Evolutionary conservation across 2,888 invertebrate species (phyloP).

Genomic region (Eupeodes latifasciatus): DNA sequence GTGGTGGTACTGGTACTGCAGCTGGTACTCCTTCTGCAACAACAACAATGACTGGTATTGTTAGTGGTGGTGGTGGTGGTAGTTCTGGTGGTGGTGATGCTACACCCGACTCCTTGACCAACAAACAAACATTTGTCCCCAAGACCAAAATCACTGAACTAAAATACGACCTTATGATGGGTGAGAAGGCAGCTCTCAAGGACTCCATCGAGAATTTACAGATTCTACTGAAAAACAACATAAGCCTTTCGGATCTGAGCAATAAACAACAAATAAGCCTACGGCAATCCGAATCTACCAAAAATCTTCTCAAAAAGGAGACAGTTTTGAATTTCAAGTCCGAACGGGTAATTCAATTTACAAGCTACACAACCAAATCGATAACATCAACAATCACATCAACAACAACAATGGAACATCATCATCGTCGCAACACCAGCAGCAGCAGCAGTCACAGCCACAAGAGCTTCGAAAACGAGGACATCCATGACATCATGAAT

Average conservation of each 20-base stretch:
- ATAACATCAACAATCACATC: conserved; percentile 69
- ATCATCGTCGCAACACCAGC: not conserved
- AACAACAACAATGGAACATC: conserved; percentile 49
- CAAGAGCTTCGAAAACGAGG: conserved; percentile 56
- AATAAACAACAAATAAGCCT: conserved; percentile 83
- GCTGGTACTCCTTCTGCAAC: not conserved
- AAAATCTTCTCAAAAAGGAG: conserved; percentile 80
- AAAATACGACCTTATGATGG: conserved; percentile 80
- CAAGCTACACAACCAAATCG: conserved; percentile 70
- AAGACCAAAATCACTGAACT: conserved; percentile 81
- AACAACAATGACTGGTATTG: not conserved
- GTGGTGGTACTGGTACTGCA: conserved; percentile 63
- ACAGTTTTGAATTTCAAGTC: conserved; percentile 80
- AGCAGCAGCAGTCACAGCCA: conserved; percentile 22
- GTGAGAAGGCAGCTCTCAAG: conserved; percentile 81
- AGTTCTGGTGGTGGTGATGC: conserved; percentile 66
- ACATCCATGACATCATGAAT: conserved; percentile 25
- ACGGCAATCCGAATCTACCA: conserved; percentile 79
- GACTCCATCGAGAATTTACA: conserved; percentile 84
- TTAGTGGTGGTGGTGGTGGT: conserved; percentile 43
- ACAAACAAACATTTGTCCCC: conserved; percentile 75
- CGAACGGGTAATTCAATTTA: conserved; percentile 78
- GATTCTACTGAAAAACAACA: conserved; percentile 83
- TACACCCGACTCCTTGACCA: conserved; percentile 73
- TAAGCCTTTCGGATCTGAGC: conserved; percentile 83